These are phyloP conservation scores for Macrostomum cliftonense DNA, from an alignment of 2,888 invertebrate species.

Conservation along the genomic window DNA sequence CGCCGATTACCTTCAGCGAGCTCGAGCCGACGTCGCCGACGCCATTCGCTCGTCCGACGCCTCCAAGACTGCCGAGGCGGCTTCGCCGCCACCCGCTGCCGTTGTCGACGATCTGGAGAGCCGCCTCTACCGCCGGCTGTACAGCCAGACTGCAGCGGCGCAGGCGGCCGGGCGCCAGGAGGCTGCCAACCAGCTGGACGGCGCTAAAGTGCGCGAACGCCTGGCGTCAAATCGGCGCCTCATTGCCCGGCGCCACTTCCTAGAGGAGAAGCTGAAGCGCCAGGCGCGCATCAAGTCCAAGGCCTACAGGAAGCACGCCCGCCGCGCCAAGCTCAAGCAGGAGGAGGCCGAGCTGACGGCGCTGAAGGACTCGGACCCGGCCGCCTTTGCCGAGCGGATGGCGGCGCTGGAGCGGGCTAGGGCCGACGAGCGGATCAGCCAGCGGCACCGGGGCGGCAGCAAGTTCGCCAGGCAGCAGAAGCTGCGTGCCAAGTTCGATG, in stretches of 20 bases:
- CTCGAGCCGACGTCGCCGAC: too few species aligned
- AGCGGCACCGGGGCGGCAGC: neutral
- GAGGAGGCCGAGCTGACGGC: slow-evolving; percentile 3
- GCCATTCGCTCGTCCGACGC: too few species aligned
- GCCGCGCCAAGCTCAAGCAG: slow-evolving; percentile 2
- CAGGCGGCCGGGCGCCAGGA: too few species aligned
- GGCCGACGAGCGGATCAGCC: slow-evolving; percentile 1
- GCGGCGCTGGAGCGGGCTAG: neutral
- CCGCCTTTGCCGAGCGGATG: neutral
- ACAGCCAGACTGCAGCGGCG: too few species aligned
- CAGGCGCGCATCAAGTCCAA: slow-evolving; percentile 2
- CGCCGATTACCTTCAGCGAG: too few species aligned
- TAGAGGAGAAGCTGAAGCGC: neutral
- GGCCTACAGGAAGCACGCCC: slow-evolving; percentile 1
- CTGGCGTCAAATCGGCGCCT: too few species aligned
- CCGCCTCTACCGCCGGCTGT: too few species aligned
- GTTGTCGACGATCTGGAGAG: too few species aligned
- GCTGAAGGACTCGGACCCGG: neutral
- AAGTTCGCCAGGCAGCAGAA: slow-evolving; percentile 7
- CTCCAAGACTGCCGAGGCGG: too few species aligned
- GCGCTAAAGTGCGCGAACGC: too few species aligned
- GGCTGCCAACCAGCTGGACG: too few species aligned
- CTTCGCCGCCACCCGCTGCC: too few species aligned
- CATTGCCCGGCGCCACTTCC: neutral
- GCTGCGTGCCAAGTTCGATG: slow-evolving; percentile 1